phyloP scores from a whole-genome alignment of 2,888 invertebrate genomes.

The Lasioglossum zephyrum region DNA sequence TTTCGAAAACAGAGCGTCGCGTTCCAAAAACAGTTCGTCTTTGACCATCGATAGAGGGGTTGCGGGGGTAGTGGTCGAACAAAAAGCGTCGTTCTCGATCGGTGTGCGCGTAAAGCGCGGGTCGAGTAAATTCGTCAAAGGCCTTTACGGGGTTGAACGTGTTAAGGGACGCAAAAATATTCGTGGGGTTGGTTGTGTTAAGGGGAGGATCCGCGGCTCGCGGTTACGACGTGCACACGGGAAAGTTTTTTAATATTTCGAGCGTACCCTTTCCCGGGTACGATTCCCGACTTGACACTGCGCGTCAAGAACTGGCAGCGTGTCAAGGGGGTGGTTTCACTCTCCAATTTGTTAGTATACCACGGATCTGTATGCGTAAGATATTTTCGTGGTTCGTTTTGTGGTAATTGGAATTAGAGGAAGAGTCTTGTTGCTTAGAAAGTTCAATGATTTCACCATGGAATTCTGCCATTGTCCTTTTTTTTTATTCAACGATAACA shows the following conservation, averaged over 20 bases:
- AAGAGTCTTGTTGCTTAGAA: not conserved
- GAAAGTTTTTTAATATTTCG: conserved; percentile 7
- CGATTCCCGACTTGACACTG: conserved; percentile 46
- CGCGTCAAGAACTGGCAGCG: conserved; percentile 61
- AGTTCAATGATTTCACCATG: not conserved
- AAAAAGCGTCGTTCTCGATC: not conserved
- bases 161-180: not conserved
- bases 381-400: not conserved
- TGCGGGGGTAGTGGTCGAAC: not conserved
- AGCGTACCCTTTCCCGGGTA: not conserved
- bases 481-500: no score
- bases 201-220: not conserved
- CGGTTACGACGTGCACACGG: not conserved
- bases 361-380: not conserved
- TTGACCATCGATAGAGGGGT: not conserved
- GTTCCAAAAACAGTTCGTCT: not conserved
- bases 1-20: not conserved
- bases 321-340: conserved; percentile 15
- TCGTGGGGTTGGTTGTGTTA: not conserved
- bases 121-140: conserved; percentile 1
- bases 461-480: no score
- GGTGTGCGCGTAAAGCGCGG: not conserved
- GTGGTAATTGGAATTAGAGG: not conserved
- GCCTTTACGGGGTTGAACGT: not conserved
- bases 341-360: not conserved